Conservation (phyloP, 2,888 invertebrate genomes). For the Metacarcinus magister region DNA sequence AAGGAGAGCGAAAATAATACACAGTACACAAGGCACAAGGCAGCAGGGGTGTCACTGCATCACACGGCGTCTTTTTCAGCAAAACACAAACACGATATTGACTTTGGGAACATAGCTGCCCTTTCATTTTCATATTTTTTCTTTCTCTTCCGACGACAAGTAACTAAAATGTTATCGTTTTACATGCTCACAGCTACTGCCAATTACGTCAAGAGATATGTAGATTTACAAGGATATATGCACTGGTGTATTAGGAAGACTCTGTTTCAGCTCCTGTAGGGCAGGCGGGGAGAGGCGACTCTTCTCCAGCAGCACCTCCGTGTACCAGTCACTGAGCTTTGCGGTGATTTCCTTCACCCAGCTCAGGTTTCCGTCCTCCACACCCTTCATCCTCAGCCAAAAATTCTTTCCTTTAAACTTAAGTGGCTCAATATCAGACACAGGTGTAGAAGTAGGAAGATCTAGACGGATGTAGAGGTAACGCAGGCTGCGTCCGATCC, state of each 20-base stretch:
- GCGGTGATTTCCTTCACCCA: conserved; percentile 73
- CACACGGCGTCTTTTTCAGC: not conserved
- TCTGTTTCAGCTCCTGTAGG: conserved; percentile 75
- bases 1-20: not conserved
- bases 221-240: conserved; percentile 58
- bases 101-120: not conserved
- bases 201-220: not conserved
- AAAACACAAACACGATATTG: not conserved
- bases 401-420: conserved; percentile 77
- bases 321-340: conserved; percentile 70
- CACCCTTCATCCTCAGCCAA: conserved; percentile 74
- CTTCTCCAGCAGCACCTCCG: conserved; percentile 75
- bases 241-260: conserved; percentile 61
- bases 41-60: not conserved
- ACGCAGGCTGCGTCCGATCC: conserved; percentile 57
- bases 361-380: conserved; percentile 68
- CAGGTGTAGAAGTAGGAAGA: conserved; percentile 68
- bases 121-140: not conserved
- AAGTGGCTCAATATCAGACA: conserved; percentile 64
- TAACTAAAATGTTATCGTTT: not conserved
- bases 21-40: not conserved
- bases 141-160: not conserved
- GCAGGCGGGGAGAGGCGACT: conserved; percentile 71
- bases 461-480: conserved; percentile 78
- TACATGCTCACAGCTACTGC: not conserved